Evolutionary conservation across 30 jellyfish, hydroid and myxozoan species (phyloP), one percentile per base, ranked within the genome.

Genomic region (Catostylus mosaicus): DNA sequence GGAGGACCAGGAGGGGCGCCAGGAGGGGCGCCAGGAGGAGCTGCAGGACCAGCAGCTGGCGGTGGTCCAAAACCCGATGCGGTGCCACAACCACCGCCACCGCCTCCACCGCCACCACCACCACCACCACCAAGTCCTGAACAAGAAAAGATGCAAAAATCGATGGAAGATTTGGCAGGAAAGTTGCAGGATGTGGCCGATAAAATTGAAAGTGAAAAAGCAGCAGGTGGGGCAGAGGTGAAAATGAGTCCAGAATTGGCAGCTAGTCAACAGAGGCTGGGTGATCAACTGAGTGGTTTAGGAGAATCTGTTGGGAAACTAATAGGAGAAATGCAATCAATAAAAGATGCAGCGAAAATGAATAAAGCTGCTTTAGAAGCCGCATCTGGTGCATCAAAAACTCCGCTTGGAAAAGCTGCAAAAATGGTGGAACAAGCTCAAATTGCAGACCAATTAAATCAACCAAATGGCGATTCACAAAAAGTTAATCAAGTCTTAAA

Each of bases 101-200:
- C 80, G 9, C 89, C 89, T 0, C 89, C 75, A 12, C 86, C 86
- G 0, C 86, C 87, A 32, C 63, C 74, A n/a, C 86, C 85, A 19
- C 62, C 92, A 19, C 73, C 92, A 23, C 57, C 67, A 16, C 81
- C 85, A 34, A 71, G 78, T 37, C 97, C 97, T 23, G 95, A 86
- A 75, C 72, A 61, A 38, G 92, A 78, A 31, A 95, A 95, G 52
- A 80, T 95, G 83, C 90, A 95, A 61, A 73, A 95, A 62, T 36
- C 96, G 19, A 84, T 95, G 90, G 86, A 85, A 31, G 86, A 71
- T 19, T 78, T 95, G 12, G 97, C 97, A 38, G 97, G 86, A 7
- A 95, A 95, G 63, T 40, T 95, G 77, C 96, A 93, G 62, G 93
- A 89, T 16, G 96, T 87, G 20, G 78, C 95, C 11, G 98, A 93